phyloP scores from a whole-genome alignment of 35 echinoderm and acorn worm genomes.

The Eucidaris tribuloides region DNA sequence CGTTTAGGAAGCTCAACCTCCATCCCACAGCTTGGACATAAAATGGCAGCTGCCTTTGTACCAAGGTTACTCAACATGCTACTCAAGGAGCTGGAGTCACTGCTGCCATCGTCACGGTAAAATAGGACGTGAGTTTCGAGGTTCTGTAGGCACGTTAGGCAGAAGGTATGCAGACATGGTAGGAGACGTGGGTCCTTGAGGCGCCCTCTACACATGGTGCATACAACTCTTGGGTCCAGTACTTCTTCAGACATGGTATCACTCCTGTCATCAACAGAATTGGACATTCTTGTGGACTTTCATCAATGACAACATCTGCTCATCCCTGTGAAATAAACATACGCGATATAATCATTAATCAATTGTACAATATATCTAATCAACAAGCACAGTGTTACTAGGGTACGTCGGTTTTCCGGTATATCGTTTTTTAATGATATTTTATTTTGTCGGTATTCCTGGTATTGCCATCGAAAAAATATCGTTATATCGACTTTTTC shows the following conservation, averaged over 20 bases:
- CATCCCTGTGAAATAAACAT: too few species aligned
- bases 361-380: too few species aligned
- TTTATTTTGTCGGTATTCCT: too few species aligned
- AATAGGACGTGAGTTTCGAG: slow-evolving; percentile 64
- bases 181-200: slow-evolving; percentile 84
- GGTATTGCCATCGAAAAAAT: too few species aligned
- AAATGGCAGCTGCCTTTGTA: slow-evolving; percentile 35
- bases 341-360: too few species aligned
- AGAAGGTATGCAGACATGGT: slow-evolving; percentile 94
- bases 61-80: slow-evolving; percentile 29
- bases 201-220: slow-evolving; percentile 72
- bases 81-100: slow-evolving; percentile 31
- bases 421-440: too few species aligned
- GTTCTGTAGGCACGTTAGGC: slow-evolving; percentile 56
- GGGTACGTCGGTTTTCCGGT: too few species aligned
- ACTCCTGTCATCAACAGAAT: neutral
- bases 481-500: too few species aligned
- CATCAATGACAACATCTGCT: too few species aligned
- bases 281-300: too few species aligned
- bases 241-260: neutral
- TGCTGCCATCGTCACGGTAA: slow-evolving; percentile 32
- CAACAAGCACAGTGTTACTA: too few species aligned
- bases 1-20: slow-evolving; percentile 63
- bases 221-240: slow-evolving; percentile 21
- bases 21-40: slow-evolving; percentile 79